Conservation (phyloP, 1,140 invertebrate genomes). For the Scaptomyza montana region DNA sequence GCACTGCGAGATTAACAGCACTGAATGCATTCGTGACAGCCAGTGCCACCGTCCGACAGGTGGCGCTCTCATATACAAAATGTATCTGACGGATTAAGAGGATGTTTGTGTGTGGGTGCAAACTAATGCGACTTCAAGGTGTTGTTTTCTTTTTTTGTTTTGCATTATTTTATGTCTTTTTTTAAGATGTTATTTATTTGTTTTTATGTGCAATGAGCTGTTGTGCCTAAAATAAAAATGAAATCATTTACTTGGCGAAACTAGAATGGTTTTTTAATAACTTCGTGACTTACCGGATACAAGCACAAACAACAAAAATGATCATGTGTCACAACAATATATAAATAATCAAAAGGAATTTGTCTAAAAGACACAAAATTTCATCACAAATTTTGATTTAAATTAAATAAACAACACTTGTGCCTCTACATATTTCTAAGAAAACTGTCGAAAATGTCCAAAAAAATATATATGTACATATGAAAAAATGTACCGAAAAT, state of each 20-base stretch:
- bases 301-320: conserved; percentile 48
- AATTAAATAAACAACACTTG: conserved; percentile 76
- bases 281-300: conserved; percentile 74
- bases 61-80: conserved; percentile 46
- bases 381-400: conserved; percentile 60
- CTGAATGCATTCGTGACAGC: conserved; percentile 44
- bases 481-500: conserved; percentile 4
- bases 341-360: conserved; percentile 42
- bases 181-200: conserved; percentile 16
- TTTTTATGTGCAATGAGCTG: conserved; percentile 48
- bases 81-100: conserved; percentile 47
- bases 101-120: conserved; percentile 39
- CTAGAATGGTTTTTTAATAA: conserved; percentile 61
- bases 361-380: conserved; percentile 10
- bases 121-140: conserved; percentile 53
- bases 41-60: conserved; percentile 31
- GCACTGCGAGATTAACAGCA: conserved; percentile 42
- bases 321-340: conserved; percentile 62
- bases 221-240: conserved; percentile 82
- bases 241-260: conserved; percentile 77
- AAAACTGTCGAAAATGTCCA: conserved; percentile 64
- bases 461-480: background rate
- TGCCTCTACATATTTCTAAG: conserved; percentile 35
- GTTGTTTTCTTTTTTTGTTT: conserved; percentile 37
- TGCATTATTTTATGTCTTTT: conserved; percentile 30